phyloP scores from a whole-genome alignment of 53 echinoderm and acorn worm genomes.

The Arbacia lixula region DNA sequence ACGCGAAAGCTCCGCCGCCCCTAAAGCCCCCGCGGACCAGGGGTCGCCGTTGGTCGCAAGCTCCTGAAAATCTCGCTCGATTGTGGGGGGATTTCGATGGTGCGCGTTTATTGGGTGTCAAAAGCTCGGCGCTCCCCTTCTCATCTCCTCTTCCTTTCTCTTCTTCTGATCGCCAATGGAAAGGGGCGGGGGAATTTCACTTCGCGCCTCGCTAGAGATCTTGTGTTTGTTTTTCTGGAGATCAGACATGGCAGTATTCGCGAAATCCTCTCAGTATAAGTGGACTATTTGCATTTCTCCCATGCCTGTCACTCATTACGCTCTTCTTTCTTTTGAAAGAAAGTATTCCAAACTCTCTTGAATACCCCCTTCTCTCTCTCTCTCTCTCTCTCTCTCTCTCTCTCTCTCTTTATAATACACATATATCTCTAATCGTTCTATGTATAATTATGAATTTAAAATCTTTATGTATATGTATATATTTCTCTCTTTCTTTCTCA shows the following conservation, averaged over 20 bases:
- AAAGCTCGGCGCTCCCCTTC: no score
- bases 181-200: background rate
- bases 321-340: no score
- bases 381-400: no score
- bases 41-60: background rate
- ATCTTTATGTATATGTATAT: no score
- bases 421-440: no score
- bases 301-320: conserved; percentile 57
- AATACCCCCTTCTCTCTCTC: no score
- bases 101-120: conserved; percentile 44
- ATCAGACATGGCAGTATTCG: conserved; percentile 22
- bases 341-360: no score
- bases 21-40: background rate
- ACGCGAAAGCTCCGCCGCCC: no score
- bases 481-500: no score
- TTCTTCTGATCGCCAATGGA: background rate
- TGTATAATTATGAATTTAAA: no score
- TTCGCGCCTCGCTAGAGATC: conserved; percentile 30
- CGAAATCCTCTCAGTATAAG: conserved; percentile 54
- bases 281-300: conserved; percentile 54
- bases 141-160: background rate
- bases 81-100: conserved; percentile 11
- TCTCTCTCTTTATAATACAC: no score
- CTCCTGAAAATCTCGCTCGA: conserved; percentile 2
- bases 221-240: conserved; percentile 46